phyloP scores from a whole-genome alignment of 2,113 vertebrate species.

The Petrocephalus microphthalmus region DNA sequence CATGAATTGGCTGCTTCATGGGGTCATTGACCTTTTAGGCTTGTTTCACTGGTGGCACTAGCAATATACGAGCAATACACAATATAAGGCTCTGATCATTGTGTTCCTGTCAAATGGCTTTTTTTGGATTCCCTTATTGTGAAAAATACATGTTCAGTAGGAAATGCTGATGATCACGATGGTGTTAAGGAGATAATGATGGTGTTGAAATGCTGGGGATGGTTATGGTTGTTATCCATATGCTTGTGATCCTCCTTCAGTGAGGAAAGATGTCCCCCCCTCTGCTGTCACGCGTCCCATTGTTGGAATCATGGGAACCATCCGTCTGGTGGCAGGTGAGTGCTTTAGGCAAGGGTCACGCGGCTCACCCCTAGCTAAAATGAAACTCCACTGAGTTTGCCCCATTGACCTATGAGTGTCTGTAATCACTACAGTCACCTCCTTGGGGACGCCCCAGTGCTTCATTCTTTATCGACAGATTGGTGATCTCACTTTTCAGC shows the following conservation, averaged over 20 bases:
- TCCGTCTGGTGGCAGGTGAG: constrained; percentile 85
- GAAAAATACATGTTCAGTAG: background rate
- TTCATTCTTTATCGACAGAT: background rate
- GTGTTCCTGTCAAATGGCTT: background rate
- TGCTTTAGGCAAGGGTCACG: background rate
- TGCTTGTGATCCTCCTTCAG: constrained; percentile 50
- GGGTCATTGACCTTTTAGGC: background rate
- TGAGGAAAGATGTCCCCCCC: constrained; percentile 80
- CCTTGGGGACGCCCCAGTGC: background rate
- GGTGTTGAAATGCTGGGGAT: background rate
- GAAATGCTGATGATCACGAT: background rate
- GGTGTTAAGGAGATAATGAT: background rate
- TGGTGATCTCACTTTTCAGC: background rate
- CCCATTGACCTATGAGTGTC: background rate
- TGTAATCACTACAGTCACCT: background rate
- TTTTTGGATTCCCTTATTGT: background rate
- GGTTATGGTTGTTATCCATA: background rate
- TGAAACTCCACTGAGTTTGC: background rate
- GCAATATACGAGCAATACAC: background rate
- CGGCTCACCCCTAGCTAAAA: background rate
- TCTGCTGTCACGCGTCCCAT: constrained; percentile 78
- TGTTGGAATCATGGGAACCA: constrained; percentile 87
- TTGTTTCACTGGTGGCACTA: background rate
- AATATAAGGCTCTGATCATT: background rate
- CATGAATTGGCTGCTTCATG: background rate